Conservation (phyloP, 1,140 invertebrate genomes). For the Drosophila serrata region DNA sequence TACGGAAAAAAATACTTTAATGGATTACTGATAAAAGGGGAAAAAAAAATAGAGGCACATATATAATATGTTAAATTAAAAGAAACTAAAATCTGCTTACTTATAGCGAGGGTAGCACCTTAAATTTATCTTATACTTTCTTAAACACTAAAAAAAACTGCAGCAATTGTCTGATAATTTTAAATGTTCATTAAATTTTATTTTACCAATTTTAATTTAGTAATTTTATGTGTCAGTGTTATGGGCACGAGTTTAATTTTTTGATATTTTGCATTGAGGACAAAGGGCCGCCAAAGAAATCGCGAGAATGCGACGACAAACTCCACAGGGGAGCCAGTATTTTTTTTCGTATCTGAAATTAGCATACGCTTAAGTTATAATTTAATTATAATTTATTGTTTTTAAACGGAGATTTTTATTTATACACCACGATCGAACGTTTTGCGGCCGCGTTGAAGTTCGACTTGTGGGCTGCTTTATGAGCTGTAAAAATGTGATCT, state of each 20-base stretch:
- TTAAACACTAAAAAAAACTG: neutral
- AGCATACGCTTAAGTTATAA: constrained; percentile 80
- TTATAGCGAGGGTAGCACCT: too few species aligned
- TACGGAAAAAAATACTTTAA: neutral
- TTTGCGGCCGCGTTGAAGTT: constrained; percentile 78
- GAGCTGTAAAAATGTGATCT: constrained; percentile 81
- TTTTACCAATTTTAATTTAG: constrained; percentile 46
- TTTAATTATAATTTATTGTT: constrained; percentile 84
- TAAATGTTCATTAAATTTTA: constrained; percentile 24
- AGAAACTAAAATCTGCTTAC: too few species aligned
- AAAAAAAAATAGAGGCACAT: too few species aligned
- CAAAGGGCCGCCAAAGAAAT: constrained; percentile 51
- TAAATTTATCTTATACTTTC: constrained; percentile 4
- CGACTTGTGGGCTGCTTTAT: constrained; percentile 63
- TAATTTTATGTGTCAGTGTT: constrained; percentile 60
- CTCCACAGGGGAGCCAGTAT: constrained; percentile 55
- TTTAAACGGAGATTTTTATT: constrained; percentile 74
- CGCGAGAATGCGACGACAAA: constrained; percentile 64
- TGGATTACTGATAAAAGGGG: neutral
- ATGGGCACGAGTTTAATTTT: constrained; percentile 66
- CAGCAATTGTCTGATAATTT: constrained; percentile 1
- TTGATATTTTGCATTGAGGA: constrained; percentile 41
- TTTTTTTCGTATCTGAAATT: constrained; percentile 53
- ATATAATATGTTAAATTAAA: too few species aligned
- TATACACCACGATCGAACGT: constrained; percentile 31